Evolutionary conservation across 2,888 invertebrate genomes (phyloP), one percentile per base, ranked within the genome.

Genomic region (Temnothorax rugatulus): DNA sequence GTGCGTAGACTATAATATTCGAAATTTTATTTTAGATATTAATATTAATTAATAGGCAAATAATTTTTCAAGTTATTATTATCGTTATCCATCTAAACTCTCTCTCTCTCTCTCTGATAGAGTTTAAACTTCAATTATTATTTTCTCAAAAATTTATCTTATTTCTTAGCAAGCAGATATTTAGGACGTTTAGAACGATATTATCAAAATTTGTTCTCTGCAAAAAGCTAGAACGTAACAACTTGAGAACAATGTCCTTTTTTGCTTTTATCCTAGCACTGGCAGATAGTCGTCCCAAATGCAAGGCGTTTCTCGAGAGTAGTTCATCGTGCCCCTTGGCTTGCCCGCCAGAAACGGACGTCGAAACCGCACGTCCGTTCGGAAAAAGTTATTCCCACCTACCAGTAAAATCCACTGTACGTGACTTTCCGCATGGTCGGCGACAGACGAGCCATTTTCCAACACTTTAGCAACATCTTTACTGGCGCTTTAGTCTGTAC

Each of bases 361-460:
- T 87, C 87, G 86, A 86, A 87, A 86, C 87, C 86, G 90, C 90
- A 90, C 91, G 90, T 89, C 87, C 89, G 87, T 83, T 86, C 81
- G 79, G 83, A 83, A 90, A 92, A 91, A 91, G 87, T 92, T 90
- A 83, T 88, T 82, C 84, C 83, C 89, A 86, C 88, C 87, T 85
- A 88, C 88, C 88, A 87, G 86, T 87, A 89, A 91, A 92, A 91
- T 92, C 90, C 86, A 88, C 84, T 76, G 71, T 87, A 91, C 90
- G 92, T 92, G 92, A 92, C 92, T 92, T 92, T 89, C 86, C 86
- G 86, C 85, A 84, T 88, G 90, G 87, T 84, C 88, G 83, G 63
- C 87, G 90, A 83, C 88, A 85, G 87, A 84, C 88, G 90, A 90
- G 82, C 82, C 84, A 83, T 89, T 90, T 84, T 86, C 85, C 71